Percentiles rank a stretch among this genome's conserved stretches.
phyloP scores from a whole-genome alignment of 1,140 invertebrate species.

The Drosophila lacteicornis region DNA sequence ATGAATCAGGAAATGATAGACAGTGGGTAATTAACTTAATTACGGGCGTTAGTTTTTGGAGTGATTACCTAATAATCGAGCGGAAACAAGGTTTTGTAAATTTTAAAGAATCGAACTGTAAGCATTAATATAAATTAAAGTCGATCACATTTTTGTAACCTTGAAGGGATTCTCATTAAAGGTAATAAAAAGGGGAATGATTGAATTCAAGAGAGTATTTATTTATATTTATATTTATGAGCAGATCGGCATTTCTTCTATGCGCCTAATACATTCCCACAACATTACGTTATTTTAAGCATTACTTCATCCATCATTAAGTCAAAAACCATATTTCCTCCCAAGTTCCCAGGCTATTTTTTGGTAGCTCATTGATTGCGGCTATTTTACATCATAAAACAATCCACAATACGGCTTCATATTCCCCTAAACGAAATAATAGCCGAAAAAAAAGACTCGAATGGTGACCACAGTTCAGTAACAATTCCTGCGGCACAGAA shows the following conservation, averaged over 20 bases:
- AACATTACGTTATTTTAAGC: slow-evolving; percentile 2
- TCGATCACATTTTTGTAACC: not conserved
- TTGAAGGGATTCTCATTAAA: not conserved
- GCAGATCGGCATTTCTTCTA: not conserved
- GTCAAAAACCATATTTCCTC: slow-evolving; percentile 12
- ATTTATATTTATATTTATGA: not conserved
- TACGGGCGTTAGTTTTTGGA: slow-evolving; percentile 39
- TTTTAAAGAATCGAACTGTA: slow-evolving; percentile 24
- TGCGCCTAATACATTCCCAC: not conserved
- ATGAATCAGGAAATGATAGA: slow-evolving; percentile 73
- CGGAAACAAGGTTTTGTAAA: slow-evolving; percentile 55
- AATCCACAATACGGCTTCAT: slow-evolving; percentile 15
- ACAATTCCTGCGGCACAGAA: slow-evolving; percentile 29
- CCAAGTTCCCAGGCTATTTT: slow-evolving; percentile 36
- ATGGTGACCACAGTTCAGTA: slow-evolving; percentile 27
- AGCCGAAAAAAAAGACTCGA: slow-evolving; percentile 12
- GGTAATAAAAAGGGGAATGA: not conserved
- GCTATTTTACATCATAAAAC: slow-evolving; percentile 37
- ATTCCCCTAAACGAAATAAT: slow-evolving; percentile 2
- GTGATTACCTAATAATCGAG: slow-evolving; percentile 49
- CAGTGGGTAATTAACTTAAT: slow-evolving; percentile 67
- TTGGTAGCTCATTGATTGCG: slow-evolving; percentile 23
- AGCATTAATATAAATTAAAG: not conserved
- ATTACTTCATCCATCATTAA: slow-evolving; percentile 42
- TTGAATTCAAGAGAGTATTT: not conserved